These are phyloP conservation scores for Drosophila albomicans DNA, from an alignment of 1,140 invertebrate species.

Conservation along the genomic window DNA sequence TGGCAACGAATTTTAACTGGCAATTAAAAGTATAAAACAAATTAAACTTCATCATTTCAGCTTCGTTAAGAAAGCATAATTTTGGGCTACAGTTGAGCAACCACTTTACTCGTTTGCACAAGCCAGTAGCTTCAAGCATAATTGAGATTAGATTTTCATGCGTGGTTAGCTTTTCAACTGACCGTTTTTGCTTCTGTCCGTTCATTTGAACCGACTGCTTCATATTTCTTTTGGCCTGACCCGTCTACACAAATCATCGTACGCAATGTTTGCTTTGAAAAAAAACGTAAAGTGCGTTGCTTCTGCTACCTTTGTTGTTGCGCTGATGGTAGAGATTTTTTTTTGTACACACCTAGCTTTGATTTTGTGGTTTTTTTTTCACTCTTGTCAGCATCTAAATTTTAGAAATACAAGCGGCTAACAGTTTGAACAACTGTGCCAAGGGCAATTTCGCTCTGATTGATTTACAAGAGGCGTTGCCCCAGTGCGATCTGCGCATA, in stretches of 20 bases:
- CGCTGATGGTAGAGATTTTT: not conserved
- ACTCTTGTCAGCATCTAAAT: conserved; percentile 30
- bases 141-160: conserved; percentile 53
- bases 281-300: conserved; percentile 61
- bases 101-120: not conserved
- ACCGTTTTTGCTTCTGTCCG: conserved; percentile 45
- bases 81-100: not conserved
- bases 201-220: conserved; percentile 52
- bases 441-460: conserved; percentile 81
- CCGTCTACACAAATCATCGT: conserved; percentile 77
- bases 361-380: conserved; percentile 40
- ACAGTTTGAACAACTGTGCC: conserved; percentile 50
- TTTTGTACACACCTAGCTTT: conserved; percentile 33
- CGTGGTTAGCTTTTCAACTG: conserved; percentile 52
- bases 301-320: conserved; percentile 30
- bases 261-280: conserved; percentile 62
- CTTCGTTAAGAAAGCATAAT: not conserved
- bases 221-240: conserved; percentile 62
- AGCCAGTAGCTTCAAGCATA: conserved; percentile 19
- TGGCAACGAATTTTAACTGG: not conserved
- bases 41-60: not conserved
- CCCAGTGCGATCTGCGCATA: conserved; percentile 5
- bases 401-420: conserved; percentile 25
- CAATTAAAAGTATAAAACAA: conserved; percentile 11
- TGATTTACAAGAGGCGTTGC: conserved; percentile 70